A percentile compares a stretch with the other conserved stretches of the same genome.
These are phyloP conservation scores for Oegoconia quadripuncta DNA, from an alignment of 2,888 invertebrate genomes.

Conservation along the genomic window DNA sequence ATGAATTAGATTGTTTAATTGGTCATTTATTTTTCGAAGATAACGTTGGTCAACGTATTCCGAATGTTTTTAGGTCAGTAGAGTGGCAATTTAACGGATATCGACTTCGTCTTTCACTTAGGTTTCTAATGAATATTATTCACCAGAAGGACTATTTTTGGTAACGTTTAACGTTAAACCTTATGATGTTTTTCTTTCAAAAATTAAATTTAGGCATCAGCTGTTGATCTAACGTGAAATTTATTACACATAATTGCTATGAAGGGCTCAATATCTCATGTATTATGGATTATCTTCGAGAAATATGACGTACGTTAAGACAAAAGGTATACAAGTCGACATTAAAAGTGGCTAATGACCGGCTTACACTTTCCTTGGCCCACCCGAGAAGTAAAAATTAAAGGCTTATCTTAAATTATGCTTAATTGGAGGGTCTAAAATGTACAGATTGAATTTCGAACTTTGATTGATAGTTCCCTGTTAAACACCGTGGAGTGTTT, in stretches of 20 bases:
- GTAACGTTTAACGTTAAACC: slow-evolving; percentile 7
- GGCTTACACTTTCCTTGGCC: slow-evolving; percentile 66
- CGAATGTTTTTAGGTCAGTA: slow-evolving; percentile 54
- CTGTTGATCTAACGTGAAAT: slow-evolving; percentile 68
- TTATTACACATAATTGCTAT: slow-evolving; percentile 76
- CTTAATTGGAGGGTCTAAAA: slow-evolving; percentile 72
- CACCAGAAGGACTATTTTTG: no score
- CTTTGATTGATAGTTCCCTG: slow-evolving; percentile 67
- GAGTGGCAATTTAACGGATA: slow-evolving; percentile 35
- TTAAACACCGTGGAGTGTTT: slow-evolving; percentile 39
- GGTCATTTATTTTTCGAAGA: slow-evolving; percentile 64
- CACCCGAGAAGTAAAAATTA: slow-evolving; percentile 74
- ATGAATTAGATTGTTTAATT: slow-evolving; percentile 77
- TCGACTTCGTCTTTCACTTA: no score
- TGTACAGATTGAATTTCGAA: slow-evolving; percentile 72
- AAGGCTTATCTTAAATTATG: slow-evolving; percentile 76
- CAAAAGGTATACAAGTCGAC: slow-evolving; percentile 60
- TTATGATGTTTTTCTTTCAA: background rate
- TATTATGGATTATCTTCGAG: slow-evolving; percentile 68
- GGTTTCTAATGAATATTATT: no score
- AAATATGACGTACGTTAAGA: slow-evolving; percentile 65
- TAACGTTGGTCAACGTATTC: slow-evolving; percentile 34
- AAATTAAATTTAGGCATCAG: slow-evolving; percentile 47
- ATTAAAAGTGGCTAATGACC: slow-evolving; percentile 67
- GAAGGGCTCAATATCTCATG: slow-evolving; percentile 61